Base-by-base conservation (phyloP, 2,888 invertebrate genomes). In the Tupiocoris notatus region DNA sequence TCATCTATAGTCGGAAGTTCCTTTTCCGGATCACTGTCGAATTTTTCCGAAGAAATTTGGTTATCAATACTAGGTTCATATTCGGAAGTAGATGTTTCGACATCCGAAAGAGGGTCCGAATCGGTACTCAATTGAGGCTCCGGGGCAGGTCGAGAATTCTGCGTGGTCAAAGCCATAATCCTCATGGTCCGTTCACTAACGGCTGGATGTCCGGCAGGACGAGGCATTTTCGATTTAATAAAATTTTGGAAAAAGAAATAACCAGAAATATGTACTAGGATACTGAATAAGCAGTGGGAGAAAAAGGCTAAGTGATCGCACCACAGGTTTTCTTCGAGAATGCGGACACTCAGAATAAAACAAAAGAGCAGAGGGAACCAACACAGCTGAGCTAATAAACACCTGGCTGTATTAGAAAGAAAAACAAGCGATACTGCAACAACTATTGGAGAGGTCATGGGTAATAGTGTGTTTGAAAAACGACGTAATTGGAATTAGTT, bases 1-100 rank as follows among this genome's bases (percentile, higher is more conserved):
- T 58, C 58, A 17, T 58, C 58, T 58, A 18, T 58, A 17, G 58
- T 58, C 58, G 21, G 58, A 58, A 58, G 58, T 58, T 58, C 58
- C n/a, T 58, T 58, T 58, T 58, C 58, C 58, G 18, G 2, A 58
- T 58, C 2, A 18, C 58, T 16, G 58, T 58, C 58, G 58, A 58
- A 58, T 58, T 58, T 18, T 58, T 58, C 58, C 58, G 58, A 58
- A 58, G 58, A 58, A 58, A 58, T 18, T 3, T 58, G 58, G 58
- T 18, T 18, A 58, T 58, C 58, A 58, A 16, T 58, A 58, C 3
- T 18, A 58, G 58, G 58, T 58, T 58, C 58, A 58, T 58, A 58
- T 58, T 58, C 58, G 18, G 64, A 64, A 64, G 23, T 12, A 24
- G 64, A 64, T 22, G 64, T 22, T 64, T 64, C 64, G 9, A 64